A percentile compares a stretch with the other conserved stretches of the same genome.
Evolutionary conservation across 2,888 invertebrate species (phyloP).

Genomic region (Scaptodrosophila latifasciaeformis): DNA sequence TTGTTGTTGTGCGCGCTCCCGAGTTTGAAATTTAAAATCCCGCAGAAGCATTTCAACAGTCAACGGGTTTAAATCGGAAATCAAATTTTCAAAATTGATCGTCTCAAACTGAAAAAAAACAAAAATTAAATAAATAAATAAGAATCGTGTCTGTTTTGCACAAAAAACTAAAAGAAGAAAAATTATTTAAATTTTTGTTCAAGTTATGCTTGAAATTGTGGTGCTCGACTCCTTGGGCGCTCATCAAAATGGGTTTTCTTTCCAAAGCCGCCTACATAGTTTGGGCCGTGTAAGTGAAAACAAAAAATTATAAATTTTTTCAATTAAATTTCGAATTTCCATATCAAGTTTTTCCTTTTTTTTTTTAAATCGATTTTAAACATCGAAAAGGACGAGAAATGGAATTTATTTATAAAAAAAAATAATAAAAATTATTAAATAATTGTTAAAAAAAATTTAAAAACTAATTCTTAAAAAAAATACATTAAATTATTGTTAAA

Average conservation of each 20-base stretch:
- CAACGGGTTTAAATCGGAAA: constrained; percentile 26
- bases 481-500: too few species aligned
- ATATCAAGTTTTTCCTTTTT: not conserved
- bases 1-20: not conserved
- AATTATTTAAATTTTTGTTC: too few species aligned
- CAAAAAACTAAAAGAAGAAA: not conserved
- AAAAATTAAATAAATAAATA: not conserved
- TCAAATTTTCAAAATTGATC: constrained; percentile 5
- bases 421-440: too few species aligned
- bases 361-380: too few species aligned
- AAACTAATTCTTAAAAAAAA: too few species aligned
- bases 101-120: not conserved
- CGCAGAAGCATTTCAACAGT: constrained; percentile 47
- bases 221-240: constrained; percentile 15
- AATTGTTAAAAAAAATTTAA: too few species aligned
- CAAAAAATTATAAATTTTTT: constrained; percentile 9
- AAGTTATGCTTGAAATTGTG: not conserved
- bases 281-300: constrained; percentile 86
- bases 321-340: not conserved
- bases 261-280: constrained; percentile 86
- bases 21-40: too few species aligned
- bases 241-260: constrained; percentile 81
- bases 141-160: not conserved
- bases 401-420: too few species aligned
- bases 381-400: too few species aligned